Evolutionary conservation across 2,888 invertebrate species (phyloP), one percentile per base, ranked within the genome.

Genomic region (Mesoligia furuncula): DNA sequence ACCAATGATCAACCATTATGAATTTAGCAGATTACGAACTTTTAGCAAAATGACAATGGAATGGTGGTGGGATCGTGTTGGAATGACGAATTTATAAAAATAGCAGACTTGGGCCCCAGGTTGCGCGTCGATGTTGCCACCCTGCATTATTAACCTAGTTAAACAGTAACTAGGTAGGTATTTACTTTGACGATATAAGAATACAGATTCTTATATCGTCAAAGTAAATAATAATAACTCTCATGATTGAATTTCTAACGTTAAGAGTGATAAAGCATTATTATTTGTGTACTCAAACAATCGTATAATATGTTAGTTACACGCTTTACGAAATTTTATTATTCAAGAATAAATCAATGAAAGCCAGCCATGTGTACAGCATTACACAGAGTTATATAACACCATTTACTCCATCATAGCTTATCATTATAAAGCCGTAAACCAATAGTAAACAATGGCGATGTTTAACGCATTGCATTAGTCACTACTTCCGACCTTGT

Each of bases 401-500:
- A 36, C 11, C 5, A 7, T 75, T 67, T 66, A 64, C 66, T 65
- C 11, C 36, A 36, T 42, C 45, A 71, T 51, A 59, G 36, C 36
- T 54, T 54, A 71, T 65, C 64, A 75, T 64, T 78, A 62, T 61
- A 61, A 71, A 80, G 31, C 65, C 59, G 36, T 75, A 69, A 80
- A 75, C 42, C 59, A 79, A 68, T 80, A 77, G 77, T 75, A 83
- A 85, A 78, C 61, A 77, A 36, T 36, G n/a, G 31, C 27, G 54
- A 62, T 59, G 64, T 66, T 69, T 77, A 77, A 61, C 68, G 45
- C 66, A 45, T 17, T 67, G 64, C 39, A 75, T 83, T 79, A 86
- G 74, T 85, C 87, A 87, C 74, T 65, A 81, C 59, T 62, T 67
- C 75, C 39, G 88, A 86, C 88, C 88, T 87, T 87, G 83, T 24